phyloP scores from a whole-genome alignment of 2,797 vertebrate species.

The Lacerta viridis region DNA sequence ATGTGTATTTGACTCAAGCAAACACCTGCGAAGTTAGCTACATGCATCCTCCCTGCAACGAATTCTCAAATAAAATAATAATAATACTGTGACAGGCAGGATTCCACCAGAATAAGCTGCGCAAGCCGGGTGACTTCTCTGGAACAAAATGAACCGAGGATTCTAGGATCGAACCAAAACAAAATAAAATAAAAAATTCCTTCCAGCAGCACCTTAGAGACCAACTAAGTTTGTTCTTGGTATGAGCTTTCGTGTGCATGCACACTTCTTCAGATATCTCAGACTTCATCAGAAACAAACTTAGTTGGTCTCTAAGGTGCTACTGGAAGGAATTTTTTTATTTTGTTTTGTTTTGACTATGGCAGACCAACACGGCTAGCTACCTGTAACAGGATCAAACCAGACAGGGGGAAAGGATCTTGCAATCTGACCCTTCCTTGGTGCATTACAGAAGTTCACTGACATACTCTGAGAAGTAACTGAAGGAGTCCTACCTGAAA shows the following conservation, averaged over 20 bases:
- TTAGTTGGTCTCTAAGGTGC: no score
- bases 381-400: no score
- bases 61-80: background rate
- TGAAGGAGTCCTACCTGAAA: conserved; percentile 81
- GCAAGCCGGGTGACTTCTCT: background rate
- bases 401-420: background rate
- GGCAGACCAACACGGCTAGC: no score
- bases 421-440: fast-evolving
- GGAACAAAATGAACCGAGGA: background rate
- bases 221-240: no score
- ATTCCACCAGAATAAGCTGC: background rate
- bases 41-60: background rate
- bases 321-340: no score
- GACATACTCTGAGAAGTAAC: background rate
- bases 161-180: fast-evolving
- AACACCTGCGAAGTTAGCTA: background rate
- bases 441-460: fast-evolving
- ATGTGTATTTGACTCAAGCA: background rate
- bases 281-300: no score
- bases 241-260: no score
- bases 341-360: no score
- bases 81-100: background rate
- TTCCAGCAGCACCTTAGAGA: no score
- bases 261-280: no score
- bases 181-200: no score